A percentile compares a stretch with the other conserved stretches of the same genome.
phyloP scores from a whole-genome alignment of 2,113 vertebrate genomes.

The Galbula dea region DNA sequence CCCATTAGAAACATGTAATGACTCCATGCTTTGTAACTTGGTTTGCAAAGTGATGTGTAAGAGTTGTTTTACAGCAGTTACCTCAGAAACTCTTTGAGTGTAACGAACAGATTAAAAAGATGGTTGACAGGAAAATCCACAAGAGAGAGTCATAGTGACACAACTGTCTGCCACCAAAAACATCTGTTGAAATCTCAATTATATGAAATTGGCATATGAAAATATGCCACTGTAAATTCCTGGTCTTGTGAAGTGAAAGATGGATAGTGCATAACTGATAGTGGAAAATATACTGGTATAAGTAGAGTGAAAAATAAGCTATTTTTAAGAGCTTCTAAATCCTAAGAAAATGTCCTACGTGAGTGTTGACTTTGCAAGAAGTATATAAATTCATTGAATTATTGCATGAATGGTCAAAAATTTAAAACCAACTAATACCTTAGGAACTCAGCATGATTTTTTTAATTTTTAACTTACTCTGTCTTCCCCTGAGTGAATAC shows the following conservation, averaged over 20 bases:
- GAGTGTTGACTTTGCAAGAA: neutral
- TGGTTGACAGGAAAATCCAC: neutral
- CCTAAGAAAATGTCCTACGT: neutral
- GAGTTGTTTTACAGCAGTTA: neutral
- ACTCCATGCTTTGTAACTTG: neutral
- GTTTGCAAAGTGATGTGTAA: neutral
- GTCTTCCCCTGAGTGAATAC: neutral
- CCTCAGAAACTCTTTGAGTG: neutral
- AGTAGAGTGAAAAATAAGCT: neutral
- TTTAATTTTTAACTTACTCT: neutral
- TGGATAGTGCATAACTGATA: neutral
- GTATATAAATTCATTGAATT: neutral
- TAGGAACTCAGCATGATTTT: neutral
- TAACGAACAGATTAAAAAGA: neutral
- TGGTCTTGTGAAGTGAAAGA: neutral
- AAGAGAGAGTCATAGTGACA: neutral
- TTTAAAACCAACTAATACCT: neutral
- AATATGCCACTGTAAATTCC: neutral
- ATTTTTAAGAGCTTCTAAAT: neutral
- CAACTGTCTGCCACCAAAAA: neutral
- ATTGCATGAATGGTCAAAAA: neutral
- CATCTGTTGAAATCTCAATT: neutral
- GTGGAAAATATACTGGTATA: neutral
- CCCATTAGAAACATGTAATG: neutral
- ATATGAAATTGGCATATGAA: too few relatives aligned